Conservation (phyloP, 2,888 invertebrate species). For the Tetanocera ferruginea region DNA sequence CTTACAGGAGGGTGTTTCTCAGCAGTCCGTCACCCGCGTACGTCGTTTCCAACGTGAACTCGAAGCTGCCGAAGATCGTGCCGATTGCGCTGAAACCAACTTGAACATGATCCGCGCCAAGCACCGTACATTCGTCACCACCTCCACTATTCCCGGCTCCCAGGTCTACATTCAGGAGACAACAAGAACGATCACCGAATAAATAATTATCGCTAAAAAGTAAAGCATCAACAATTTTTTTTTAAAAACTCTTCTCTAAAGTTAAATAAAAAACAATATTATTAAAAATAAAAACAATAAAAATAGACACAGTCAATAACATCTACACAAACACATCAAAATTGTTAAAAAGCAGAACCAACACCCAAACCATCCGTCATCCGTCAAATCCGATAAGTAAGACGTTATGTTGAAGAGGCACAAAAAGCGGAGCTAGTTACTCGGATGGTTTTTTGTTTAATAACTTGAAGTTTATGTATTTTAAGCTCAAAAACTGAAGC, state of each 20-base stretch:
- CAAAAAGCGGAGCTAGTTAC: background rate
- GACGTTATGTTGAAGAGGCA: background rate
- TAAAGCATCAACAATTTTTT: slow-evolving; percentile 42
- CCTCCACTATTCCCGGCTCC: slow-evolving; percentile 91
- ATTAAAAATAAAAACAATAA: background rate
- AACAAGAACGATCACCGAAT: slow-evolving; percentile 74
- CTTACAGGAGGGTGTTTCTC: slow-evolving; percentile 88
- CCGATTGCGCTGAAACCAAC: slow-evolving; percentile 94
- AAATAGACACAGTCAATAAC: slow-evolving; percentile 8
- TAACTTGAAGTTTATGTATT: slow-evolving; percentile 55
- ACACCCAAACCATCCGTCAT: slow-evolving; percentile 12
- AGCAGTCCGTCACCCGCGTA: slow-evolving; percentile 93
- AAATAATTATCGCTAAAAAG: slow-evolving; percentile 52
- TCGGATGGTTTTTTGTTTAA: slow-evolving; percentile 19
- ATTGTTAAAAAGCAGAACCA: background rate
- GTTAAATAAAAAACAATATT: background rate
- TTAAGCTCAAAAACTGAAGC: slow-evolving; percentile 66
- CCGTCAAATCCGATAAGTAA: background rate
- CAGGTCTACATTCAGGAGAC: slow-evolving; percentile 92
- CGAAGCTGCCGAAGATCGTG: slow-evolving; percentile 97
- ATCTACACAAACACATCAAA: background rate
- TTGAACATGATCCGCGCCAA: slow-evolving; percentile 96
- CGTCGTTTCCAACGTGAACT: slow-evolving; percentile 98
- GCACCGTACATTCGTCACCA: slow-evolving; percentile 97
- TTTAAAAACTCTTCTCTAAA: background rate